Evolutionary conservation across 1,140 invertebrate species (phyloP), one percentile per base, ranked within the genome.

Genomic region (Meteorus sp.): DNA sequence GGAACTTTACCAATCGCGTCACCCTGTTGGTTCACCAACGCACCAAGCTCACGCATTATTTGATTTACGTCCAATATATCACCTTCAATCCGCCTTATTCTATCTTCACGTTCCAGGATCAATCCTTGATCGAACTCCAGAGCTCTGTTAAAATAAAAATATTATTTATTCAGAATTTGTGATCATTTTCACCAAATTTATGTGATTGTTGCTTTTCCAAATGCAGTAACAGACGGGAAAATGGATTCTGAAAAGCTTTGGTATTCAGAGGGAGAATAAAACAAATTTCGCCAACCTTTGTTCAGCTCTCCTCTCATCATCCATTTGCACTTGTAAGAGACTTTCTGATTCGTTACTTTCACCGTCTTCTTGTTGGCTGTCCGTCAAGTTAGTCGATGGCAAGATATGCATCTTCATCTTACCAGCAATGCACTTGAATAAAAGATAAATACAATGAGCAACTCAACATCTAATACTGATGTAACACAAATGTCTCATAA

Each of bases 41-140:
- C 85, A 3, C 86, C 88, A n/a, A 98, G 79, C 65, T 94, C 89
- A 59, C 89, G 86, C 88, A 97, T 97, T 51, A 97, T 95, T 74
- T 93, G 86, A 77, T 95, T 95, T 0, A 96, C 89, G 77, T 96
- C 93, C 52, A 93, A 77, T 54, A 97, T 90, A 74, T 96, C 90
- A 2, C 85, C 85, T 80, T 96, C 91, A 43, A 93, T 90, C 71
- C 86, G 82, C 61, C 83, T 84, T 56, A 93, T 85, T 71, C 87
- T 84, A 17, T 87, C 83, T 65, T 91, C 88, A 33, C 88, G 83
- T 60, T 93, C 91, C 20, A 89, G 62, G 35, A 91, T 67, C 80
- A 93, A 82, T 55, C 87, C 88, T 59, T 87, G 86, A 74, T 92
- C 88, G 77, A 91, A 91, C 71, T 91, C 86, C 11, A 93, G 77